phyloP scores from a whole-genome alignment of 2,888 invertebrate species.

The Anaspis maculata region DNA sequence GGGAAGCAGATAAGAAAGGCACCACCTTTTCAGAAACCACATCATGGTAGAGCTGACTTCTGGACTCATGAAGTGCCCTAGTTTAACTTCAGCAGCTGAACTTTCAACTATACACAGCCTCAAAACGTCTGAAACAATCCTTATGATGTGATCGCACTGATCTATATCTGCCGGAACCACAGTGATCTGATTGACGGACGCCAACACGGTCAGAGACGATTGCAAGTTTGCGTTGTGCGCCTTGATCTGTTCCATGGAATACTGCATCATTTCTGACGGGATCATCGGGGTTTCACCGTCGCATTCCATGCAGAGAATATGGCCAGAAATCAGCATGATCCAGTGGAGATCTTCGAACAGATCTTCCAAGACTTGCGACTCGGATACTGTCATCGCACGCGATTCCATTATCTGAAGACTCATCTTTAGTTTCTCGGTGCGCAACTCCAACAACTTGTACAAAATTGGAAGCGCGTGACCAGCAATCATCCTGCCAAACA shows the following conservation, averaged over 20 bases:
- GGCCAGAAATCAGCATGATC: slow-evolving; percentile 71
- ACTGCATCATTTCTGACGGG: slow-evolving; percentile 55
- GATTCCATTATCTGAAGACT: slow-evolving; percentile 37
- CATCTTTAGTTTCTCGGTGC: slow-evolving; percentile 31
- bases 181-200: slow-evolving; percentile 15
- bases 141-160: slow-evolving; percentile 43
- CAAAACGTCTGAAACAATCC: slow-evolving; percentile 63
- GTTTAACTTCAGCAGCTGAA: slow-evolving; percentile 58
- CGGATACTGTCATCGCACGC: slow-evolving; percentile 36
- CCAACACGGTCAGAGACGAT: slow-evolving; percentile 33
- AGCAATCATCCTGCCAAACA: slow-evolving; percentile 54
- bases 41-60: slow-evolving; percentile 68
- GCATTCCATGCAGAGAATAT: slow-evolving; percentile 57
- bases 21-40: slow-evolving; percentile 75
- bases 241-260: slow-evolving; percentile 48
- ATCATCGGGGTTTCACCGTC: slow-evolving; percentile 60
- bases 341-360: slow-evolving; percentile 88
- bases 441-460: slow-evolving; percentile 43
- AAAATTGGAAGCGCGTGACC: slow-evolving; percentile 59
- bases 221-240: slow-evolving; percentile 30
- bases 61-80: slow-evolving; percentile 63
- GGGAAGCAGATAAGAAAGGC: slow-evolving; percentile 61
- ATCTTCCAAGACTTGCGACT: slow-evolving; percentile 44
- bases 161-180: slow-evolving; percentile 34
- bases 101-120: slow-evolving; percentile 69